phyloP scores from a whole-genome alignment of 2,888 invertebrate genomes.

The Gastracanthus pulcherrimus region DNA sequence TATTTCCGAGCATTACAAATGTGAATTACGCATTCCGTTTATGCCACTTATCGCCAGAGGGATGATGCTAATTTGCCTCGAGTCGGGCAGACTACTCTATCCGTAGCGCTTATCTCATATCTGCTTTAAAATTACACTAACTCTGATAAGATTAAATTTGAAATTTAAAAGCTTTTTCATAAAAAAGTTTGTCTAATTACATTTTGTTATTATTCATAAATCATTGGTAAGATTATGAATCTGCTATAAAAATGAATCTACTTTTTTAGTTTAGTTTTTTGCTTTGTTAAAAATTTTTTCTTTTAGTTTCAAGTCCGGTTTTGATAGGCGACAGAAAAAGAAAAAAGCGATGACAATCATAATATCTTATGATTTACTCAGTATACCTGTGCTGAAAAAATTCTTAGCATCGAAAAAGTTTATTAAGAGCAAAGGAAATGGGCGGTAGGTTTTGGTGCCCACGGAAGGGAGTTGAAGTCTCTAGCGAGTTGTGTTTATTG shows the following conservation, averaged over 20 bases:
- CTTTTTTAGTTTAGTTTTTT: too few species aligned
- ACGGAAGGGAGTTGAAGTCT: slow-evolving; percentile 23
- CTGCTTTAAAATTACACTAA: background rate
- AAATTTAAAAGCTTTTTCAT: background rate
- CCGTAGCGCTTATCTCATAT: background rate
- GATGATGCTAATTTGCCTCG: slow-evolving; percentile 36
- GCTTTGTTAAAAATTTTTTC: too few species aligned
- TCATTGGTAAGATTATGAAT: background rate
- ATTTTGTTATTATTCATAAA: slow-evolving; percentile 2
- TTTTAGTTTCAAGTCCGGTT: too few species aligned
- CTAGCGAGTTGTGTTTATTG: slow-evolving; percentile 62
- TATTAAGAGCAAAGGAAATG: background rate
- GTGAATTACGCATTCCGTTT: slow-evolving; percentile 48
- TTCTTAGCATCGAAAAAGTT: background rate
- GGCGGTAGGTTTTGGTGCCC: background rate
- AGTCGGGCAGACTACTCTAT: background rate
- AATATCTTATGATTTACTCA: too few species aligned
- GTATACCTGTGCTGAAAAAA: background rate
- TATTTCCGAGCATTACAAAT: slow-evolving; percentile 37
- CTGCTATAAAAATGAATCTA: background rate
- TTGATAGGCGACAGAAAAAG: too few species aligned
- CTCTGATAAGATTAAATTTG: slow-evolving; percentile 9
- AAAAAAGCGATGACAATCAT: too few species aligned
- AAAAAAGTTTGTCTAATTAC: background rate
- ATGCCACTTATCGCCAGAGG: slow-evolving; percentile 37